A percentile compares a stretch with the other conserved stretches of the same genome.
Evolutionary conservation across 2,797 vertebrate genomes (phyloP).

Genomic region (Microctenopoma steveboyesi): DNA sequence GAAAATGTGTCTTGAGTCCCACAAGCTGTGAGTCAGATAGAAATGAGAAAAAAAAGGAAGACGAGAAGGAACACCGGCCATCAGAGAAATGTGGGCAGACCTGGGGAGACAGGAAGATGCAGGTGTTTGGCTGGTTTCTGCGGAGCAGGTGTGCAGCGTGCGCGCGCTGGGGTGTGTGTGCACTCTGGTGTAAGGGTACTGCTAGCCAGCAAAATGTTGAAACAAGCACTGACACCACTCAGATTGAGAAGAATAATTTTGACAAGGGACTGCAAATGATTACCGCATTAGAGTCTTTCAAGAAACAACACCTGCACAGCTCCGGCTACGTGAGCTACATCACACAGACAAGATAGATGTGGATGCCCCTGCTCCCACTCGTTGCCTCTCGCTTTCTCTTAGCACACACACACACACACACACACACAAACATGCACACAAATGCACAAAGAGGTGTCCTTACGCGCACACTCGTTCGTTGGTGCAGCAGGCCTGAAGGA

Average conservation of each 20-base stretch:
- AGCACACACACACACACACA: constrained; percentile 2
- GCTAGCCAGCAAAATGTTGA: constrained; percentile 70
- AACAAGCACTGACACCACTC: constrained; percentile 69
- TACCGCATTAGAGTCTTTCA: constrained; percentile 70
- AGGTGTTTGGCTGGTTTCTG: constrained; percentile 78
- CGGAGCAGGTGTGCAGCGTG: constrained; percentile 73
- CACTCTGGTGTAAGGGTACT: constrained; percentile 40
- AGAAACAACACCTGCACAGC: constrained; percentile 77
- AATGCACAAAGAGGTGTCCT: constrained; percentile 12
- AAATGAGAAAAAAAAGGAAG: constrained; percentile 69
- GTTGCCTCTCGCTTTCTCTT: constrained; percentile 11
- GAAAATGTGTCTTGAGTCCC: constrained; percentile 67
- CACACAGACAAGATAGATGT: constrained; percentile 54
- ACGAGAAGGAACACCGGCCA: constrained; percentile 39
- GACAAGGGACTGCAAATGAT: constrained; percentile 76
- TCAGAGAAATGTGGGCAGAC: constrained; percentile 70
- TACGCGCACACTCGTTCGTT: constrained; percentile 21
- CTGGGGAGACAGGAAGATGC: constrained; percentile 71
- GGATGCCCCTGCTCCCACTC: constrained; percentile 17
- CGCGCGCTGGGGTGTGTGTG: constrained; percentile 24
- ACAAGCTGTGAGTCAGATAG: constrained; percentile 69
- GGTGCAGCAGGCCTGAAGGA: constrained; percentile 70
- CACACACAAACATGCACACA: constrained; percentile 17
- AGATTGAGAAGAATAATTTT: constrained; percentile 71
- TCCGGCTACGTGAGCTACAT: constrained; percentile 52